Base-by-base conservation (phyloP, 1,140 invertebrate species). In the Battus philenor region DNA sequence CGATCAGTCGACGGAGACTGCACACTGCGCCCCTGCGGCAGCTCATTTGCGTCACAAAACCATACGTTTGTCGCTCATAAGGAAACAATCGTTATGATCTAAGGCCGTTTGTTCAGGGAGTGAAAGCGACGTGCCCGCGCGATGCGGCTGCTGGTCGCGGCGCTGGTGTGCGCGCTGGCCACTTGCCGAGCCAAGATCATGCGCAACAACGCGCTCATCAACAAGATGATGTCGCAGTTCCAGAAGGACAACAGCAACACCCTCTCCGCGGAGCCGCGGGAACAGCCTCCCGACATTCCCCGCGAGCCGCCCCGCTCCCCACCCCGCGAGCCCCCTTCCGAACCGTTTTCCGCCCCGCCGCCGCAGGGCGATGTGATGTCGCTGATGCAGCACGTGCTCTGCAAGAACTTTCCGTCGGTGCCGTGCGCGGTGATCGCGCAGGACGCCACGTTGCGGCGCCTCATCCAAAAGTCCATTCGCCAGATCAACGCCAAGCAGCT, bases 161-260 rank as follows among this genome's bases (percentile, higher is more conserved):
- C 15, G 8, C 1, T 16, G 24, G 7, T 27, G 22, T 29, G 24
- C 13, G 15, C 16, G 13, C 4, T 17, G 12, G 8, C 29, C 4
- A 30, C 29, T 4, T 36, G 38, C 18, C 22, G 51, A 3, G 54
- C 56, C 2, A 75, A 67, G 38, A 68, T 84, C 15, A 38, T 84
- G 39, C 52, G 79, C 26, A 81, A 81, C 50, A 79, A 71, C 30
- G 80, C 67, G 0, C 58, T 81, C 0, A 79, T 79, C 43, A 62
- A 58, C 6, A 76, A 78, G 54, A 80, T 83, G 79, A 57, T 83
- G 1, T 75, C 68, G 0, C 68, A 80, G 47, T 78, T 80, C 41
- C 72, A 67, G 20, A 67, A 66, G 52, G 61, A 69, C 24, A 70
- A 65, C 22, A 39, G 27, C 18, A 5, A 9, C 43, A 58, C 59